Conservation (phyloP, 2,113 vertebrate species). For the Alligator mississippiensis region DNA sequence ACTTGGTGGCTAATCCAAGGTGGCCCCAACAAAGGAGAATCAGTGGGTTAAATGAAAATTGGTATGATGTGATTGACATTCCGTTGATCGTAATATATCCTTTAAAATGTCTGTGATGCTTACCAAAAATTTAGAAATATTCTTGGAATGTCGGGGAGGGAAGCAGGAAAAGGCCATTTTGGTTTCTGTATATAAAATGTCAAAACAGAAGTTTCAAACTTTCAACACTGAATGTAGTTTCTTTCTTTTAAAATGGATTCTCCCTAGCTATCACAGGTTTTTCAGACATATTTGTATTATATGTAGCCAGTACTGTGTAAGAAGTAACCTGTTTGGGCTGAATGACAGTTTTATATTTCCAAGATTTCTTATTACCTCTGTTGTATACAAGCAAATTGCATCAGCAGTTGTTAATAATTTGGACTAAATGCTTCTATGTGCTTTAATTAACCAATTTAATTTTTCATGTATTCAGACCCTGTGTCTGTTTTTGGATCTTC, state of each 20-base stretch:
- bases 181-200: slow-evolving; percentile 12
- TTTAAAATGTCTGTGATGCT: neutral
- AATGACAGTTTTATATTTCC: slow-evolving; percentile 14
- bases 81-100: neutral
- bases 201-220: neutral
- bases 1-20: neutral
- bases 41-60: neutral
- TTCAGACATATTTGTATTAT: neutral
- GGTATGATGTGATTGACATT: neutral
- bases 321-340: slow-evolving; percentile 37
- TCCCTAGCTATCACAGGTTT: neutral
- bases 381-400: slow-evolving; percentile 5
- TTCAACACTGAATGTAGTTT: neutral
- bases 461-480: slow-evolving; percentile 30
- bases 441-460: slow-evolving; percentile 35
- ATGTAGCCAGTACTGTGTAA: slow-evolving; percentile 14
- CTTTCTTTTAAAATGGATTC: slow-evolving; percentile 28
- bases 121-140: neutral
- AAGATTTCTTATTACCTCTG: slow-evolving; percentile 34
- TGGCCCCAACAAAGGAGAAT: neutral
- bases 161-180: neutral
- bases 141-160: neutral
- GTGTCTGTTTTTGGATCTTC: neutral
- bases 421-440: neutral
- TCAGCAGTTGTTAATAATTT: slow-evolving; percentile 26